Percentiles rank a stretch among this genome's conserved stretches.
Evolutionary conservation across 2,113 vertebrate genomes (phyloP).

Genomic region (Pongo abelii): DNA sequence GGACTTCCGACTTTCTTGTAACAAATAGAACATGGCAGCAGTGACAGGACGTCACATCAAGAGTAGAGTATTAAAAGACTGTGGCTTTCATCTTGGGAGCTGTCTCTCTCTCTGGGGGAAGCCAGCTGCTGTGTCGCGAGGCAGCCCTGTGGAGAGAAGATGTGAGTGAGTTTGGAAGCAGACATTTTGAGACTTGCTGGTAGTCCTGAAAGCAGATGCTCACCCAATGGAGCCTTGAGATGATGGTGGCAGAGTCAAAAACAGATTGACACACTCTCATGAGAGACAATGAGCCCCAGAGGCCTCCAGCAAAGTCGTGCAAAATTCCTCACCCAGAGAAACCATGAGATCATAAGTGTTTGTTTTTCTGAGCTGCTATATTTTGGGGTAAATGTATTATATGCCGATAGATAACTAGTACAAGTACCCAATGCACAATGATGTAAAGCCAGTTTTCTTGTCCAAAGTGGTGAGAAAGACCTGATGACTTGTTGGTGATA

Average conservation of each 20-base stretch:
- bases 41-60: not conserved
- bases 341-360: not conserved
- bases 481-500: not conserved
- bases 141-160: no score
- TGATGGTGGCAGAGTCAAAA: rapidly evolving
- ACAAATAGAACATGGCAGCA: not conserved
- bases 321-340: not conserved
- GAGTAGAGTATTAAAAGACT: not conserved
- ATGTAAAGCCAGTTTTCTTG: not conserved
- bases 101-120: not conserved
- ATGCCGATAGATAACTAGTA: not conserved
- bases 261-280: not conserved
- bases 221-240: not conserved
- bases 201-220: not conserved
- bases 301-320: not conserved
- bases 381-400: not conserved
- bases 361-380: not conserved
- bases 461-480: not conserved
- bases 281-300: not conserved
- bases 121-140: rapidly evolving
- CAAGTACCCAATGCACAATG: not conserved
- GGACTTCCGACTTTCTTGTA: not conserved
- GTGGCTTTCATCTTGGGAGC: not conserved
- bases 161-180: not conserved
- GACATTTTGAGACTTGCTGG: not conserved